Evolutionary conservation across 2,113 vertebrate species (phyloP), one percentile per base, ranked within the genome.

Genomic region (Nycticryphes semicollaris): DNA sequence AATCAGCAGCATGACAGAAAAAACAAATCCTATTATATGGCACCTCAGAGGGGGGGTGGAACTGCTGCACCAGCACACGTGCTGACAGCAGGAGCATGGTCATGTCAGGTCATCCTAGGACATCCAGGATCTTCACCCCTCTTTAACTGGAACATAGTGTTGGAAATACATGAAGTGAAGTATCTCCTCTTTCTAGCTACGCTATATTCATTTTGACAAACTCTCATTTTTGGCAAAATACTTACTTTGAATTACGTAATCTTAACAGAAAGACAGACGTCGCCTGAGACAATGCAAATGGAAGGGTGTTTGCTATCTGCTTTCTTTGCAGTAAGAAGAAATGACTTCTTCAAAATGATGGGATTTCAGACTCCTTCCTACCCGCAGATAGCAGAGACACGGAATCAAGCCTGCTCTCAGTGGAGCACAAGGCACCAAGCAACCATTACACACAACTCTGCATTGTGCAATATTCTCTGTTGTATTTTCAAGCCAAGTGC

Each of bases 1-100:
- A 54, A 72, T 57, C 62, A 60, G 43, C 79, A 77, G 59, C 27
- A 53, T 22, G 56, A 60, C 82, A 66, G 57, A 63, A 82, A 77
- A 89, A 90, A 15, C 81, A 84, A 89, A 87, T 89, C 56, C 81
- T 73, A 43, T 91, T 76, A 66, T 19, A 43, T 9, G 47, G 75
- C 70, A 63, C 50, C 63, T 72, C 67, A 8, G 80, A 56, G 33
- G 0, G 2, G 12, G 87, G 84, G 80, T 10, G n/a, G 37, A 24
- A 13, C 35, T 14, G 64, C 59, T 22, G 67, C 11, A 31, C 37
- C 67, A 25, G 19, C 10, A 12, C 78, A 43, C 9, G 10, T 31
- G 67, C 64, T 60, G 66, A 33, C 79, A 41, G 7, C 43, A 23
- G 51, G 43, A 73, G 41, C 24, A 30, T 0, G 1, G 73, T 43